Evolutionary conservation across 2,888 invertebrate genomes (phyloP), one percentile per base, ranked within the genome.

Genomic region (Andrena hattorfiana): DNA sequence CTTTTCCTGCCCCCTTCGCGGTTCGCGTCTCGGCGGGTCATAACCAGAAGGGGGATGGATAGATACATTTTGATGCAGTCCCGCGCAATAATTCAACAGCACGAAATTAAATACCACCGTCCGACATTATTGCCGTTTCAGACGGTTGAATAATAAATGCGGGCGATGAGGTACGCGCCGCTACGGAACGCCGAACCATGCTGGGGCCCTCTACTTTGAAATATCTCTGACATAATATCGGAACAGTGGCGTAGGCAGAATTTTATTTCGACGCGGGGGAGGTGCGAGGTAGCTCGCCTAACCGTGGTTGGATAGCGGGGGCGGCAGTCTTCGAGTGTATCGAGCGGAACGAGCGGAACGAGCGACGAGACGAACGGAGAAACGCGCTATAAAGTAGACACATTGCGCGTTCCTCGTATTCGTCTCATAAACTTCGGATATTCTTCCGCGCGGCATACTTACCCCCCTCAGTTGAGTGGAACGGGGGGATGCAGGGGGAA

Each of bases 221-320:
- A 89, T 88, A 88, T 87, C 71, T 89, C 77, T 77, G 62, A 77
- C 66, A 77, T 86, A 89, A 89, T 88, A 88, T 89, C 67, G 77
- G 84, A 87, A 86, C 85, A 82, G 83, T 86, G 80, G 80, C 81
- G 78, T 81, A 84, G 84, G 83, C 84, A 86, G 83, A 86, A 89
- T 88, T 88, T 88, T 88, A 87, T 89, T 88, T 82, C 81, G 64
- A 63, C 63, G 56, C 6, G 23, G 13, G 35, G 42, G 13, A 16
- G 16, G 42, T 5, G 16, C 42, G 42, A 16, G 42, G 42, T 42
- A 4, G 56, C 16, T 56, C 54, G 16, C 26, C 68, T 32, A 26
- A 23, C 30, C 68, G 16, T 42, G 42, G 48, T 6, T 28, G 28
- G 54, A 35, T 23, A 32, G 23, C 32, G 5, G 32, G 13, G 16